These are phyloP conservation scores for Chaenogobius annularis DNA, from an alignment of 2,113 vertebrate genomes.

Conservation along the genomic window DNA sequence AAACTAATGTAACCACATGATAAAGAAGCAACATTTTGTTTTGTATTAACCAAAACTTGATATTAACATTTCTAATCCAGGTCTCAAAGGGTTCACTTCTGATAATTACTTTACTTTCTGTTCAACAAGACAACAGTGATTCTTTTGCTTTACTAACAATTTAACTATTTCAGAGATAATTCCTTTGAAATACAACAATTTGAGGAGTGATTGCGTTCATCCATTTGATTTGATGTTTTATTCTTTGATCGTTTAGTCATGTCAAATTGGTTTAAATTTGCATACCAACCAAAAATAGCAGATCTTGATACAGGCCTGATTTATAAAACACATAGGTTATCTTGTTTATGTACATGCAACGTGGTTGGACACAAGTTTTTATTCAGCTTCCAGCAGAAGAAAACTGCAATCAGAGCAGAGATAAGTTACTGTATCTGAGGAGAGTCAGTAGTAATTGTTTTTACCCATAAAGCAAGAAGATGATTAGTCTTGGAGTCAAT, in stretches of 20 bases:
- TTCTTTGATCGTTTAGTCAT: background rate
- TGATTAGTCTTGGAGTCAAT: conserved; percentile 62
- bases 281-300: too few relatives aligned
- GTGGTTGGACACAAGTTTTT: conserved; percentile 57
- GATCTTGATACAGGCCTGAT: background rate
- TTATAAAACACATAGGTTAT: background rate
- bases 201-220: background rate
- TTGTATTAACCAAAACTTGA: background rate
- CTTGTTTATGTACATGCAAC: conserved; percentile 24
- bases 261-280: background rate
- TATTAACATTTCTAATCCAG: too few relatives aligned
- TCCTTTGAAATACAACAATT: too few relatives aligned
- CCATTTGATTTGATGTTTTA: background rate
- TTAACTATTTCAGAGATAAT: too few relatives aligned
- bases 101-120: too few relatives aligned
- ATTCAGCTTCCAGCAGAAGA: conserved; percentile 43
- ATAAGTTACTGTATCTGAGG: background rate
- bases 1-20: conserved; percentile 1
- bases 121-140: too few relatives aligned
- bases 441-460: conserved; percentile 55
- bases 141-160: too few relatives aligned
- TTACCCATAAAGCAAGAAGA: conserved; percentile 48
- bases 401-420: conserved; percentile 41
- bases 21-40: background rate
- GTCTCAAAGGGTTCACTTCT: too few relatives aligned